These are phyloP conservation scores for Rhinoraja longicauda DNA, from an alignment of 2,797 vertebrate species.

Conservation along the genomic window DNA sequence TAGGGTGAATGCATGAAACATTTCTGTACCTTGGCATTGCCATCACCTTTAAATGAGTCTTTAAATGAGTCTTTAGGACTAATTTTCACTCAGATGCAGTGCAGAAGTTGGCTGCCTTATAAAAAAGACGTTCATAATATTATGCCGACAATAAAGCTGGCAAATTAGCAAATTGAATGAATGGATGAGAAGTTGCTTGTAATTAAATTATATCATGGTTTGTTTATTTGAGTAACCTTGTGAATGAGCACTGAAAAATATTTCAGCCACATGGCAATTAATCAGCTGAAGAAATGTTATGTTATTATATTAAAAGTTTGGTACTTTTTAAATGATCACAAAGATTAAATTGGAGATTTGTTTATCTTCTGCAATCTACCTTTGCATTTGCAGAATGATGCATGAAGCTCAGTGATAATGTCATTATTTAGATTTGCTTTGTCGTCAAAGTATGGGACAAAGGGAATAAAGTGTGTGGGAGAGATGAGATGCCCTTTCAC, in stretches of 20 bases:
- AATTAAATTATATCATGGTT: not conserved
- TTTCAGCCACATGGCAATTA: not conserved
- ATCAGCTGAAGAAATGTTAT: not conserved
- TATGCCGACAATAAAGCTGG: not conserved
- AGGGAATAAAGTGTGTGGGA: not conserved
- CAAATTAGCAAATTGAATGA: not conserved
- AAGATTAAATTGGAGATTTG: not conserved
- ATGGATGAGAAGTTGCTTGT: constrained; percentile 10
- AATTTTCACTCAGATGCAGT: not conserved
- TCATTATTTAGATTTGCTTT: not conserved
- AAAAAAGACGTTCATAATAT: not conserved
- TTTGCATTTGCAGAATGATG: not conserved
- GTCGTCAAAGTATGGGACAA: not conserved
- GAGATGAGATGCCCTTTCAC: not conserved
- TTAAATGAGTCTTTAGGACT: not conserved
- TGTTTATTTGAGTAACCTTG: not conserved
- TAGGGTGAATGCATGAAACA: too few relatives aligned
- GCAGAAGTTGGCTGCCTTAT: not conserved
- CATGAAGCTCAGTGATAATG: not conserved
- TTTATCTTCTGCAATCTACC: not conserved
- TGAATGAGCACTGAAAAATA: not conserved
- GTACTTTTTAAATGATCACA: not conserved
- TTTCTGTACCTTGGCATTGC: too few relatives aligned
- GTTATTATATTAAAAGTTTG: not conserved
- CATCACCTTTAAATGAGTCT: not conserved